A percentile compares a stretch with the other conserved stretches of the same genome.
These are phyloP conservation scores for Lepus townsendii DNA, from an alignment of 2,797 vertebrate species.

Conservation along the genomic window DNA sequence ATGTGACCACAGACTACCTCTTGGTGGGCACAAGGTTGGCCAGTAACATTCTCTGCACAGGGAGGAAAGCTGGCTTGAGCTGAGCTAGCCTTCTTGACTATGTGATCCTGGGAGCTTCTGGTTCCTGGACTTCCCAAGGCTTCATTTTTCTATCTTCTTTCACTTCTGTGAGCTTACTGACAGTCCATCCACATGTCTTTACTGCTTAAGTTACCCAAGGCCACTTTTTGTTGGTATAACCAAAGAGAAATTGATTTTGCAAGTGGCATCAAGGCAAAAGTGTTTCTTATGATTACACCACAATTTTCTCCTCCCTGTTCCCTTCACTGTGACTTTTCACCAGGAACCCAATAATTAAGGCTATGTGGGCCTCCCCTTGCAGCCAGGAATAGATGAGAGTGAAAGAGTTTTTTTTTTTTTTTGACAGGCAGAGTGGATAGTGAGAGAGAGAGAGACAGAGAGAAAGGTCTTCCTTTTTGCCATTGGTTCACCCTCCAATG, in stretches of 20 bases:
- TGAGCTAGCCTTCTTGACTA: neutral
- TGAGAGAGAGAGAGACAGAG: no score
- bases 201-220: conserved; percentile 30
- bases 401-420: neutral
- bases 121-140: conserved; percentile 3
- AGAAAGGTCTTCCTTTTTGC: no score
- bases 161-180: conserved; percentile 13
- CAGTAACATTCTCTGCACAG: neutral
- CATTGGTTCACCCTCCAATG: no score
- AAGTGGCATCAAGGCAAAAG: neutral
- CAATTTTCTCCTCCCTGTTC: conserved; percentile 5
- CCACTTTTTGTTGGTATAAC: conserved; percentile 48
- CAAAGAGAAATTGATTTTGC: conserved; percentile 37
- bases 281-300: neutral
- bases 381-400: conserved; percentile 14
- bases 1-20: neutral
- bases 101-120: neutral
- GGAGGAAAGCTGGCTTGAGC: neutral
- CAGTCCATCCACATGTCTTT: neutral
- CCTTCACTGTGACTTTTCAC: conserved; percentile 41
- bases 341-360: neutral
- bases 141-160: neutral
- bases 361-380: neutral
- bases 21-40: neutral
- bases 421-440: no score